Conservation (phyloP, 2,113 vertebrate genomes). For the Lipotes vexillifer region DNA sequence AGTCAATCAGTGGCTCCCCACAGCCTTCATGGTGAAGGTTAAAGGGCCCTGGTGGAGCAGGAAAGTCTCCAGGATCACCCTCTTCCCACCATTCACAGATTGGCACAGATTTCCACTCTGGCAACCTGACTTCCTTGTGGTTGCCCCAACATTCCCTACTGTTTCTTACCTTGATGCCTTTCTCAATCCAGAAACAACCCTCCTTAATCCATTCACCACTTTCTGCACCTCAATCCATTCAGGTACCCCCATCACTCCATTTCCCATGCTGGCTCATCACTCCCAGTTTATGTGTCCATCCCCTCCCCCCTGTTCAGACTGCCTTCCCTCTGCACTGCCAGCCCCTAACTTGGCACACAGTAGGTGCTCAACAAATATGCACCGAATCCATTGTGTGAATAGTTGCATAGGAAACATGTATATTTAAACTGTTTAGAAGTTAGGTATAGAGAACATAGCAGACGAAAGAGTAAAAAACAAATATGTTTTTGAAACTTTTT, state of each 20-base stretch:
- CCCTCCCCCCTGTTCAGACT: background rate
- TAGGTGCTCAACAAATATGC: background rate
- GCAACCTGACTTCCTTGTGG: background rate
- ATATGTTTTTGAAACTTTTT: conserved; percentile 45
- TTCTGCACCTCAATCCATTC: background rate
- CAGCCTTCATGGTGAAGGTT: background rate
- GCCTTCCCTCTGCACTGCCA: background rate
- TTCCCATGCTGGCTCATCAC: background rate
- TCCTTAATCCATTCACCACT: background rate
- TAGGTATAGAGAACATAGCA: background rate
- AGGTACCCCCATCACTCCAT: background rate
- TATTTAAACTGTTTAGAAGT: background rate
- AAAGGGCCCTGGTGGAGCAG: background rate
- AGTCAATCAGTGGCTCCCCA: background rate
- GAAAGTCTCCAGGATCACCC: background rate
- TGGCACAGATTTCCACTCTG: background rate
- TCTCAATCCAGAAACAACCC: background rate
- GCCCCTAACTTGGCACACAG: background rate
- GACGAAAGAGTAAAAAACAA: conserved; percentile 25
- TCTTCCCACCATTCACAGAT: background rate
- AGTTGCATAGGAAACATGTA: background rate
- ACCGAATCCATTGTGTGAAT: background rate
- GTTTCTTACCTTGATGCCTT: background rate
- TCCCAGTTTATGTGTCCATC: background rate
- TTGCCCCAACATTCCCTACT: accelerated